phyloP scores from a whole-genome alignment of 2,888 invertebrate species.

The Gasteruption jaculator region DNA sequence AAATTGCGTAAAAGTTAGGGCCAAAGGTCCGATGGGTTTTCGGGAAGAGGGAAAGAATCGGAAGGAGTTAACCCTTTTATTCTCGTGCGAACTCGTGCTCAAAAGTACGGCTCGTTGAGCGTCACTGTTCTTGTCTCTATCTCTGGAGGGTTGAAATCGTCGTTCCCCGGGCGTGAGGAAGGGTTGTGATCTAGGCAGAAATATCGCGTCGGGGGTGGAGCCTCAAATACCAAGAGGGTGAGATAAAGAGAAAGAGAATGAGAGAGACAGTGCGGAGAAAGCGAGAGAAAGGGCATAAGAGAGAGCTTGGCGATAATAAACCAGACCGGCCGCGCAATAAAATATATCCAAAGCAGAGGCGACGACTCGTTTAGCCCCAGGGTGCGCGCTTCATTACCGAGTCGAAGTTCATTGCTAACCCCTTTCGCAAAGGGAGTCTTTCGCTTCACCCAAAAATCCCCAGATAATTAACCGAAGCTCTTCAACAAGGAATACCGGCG shows the following conservation, averaged over 20 bases:
- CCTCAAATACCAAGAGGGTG: constrained; percentile 1
- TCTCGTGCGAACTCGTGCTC: constrained; percentile 36
- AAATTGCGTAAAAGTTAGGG: too few relatives aligned
- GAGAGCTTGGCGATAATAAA: constrained; percentile 44
- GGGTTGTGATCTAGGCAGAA: constrained; percentile 46
- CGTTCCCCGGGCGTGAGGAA: constrained; percentile 42
- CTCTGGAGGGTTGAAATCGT: constrained; percentile 33
- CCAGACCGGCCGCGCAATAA: constrained; percentile 44
- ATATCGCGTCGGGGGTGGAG: constrained; percentile 19
- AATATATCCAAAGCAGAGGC: constrained; percentile 49
- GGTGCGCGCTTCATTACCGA: constrained; percentile 47
- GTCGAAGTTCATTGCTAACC: constrained; percentile 48
- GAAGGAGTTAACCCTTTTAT: constrained; percentile 34
- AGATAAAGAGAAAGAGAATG: constrained; percentile 15
- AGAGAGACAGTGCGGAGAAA: constrained; percentile 9
- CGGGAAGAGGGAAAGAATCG: constrained; percentile 6
- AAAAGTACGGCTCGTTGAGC: constrained; percentile 47
- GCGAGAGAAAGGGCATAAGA: constrained; percentile 24
- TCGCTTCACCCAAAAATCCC: constrained; percentile 32
- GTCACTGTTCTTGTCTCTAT: constrained; percentile 41
- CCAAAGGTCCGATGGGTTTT: constrained; percentile 2
- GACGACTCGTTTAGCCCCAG: constrained; percentile 45
- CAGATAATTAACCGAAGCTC: constrained; percentile 38
- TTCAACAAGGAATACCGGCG: constrained; percentile 20
- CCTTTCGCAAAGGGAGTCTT: constrained; percentile 28